phyloP scores from a whole-genome alignment of 2,888 invertebrate genomes.

The Lepas anatifera region DNA sequence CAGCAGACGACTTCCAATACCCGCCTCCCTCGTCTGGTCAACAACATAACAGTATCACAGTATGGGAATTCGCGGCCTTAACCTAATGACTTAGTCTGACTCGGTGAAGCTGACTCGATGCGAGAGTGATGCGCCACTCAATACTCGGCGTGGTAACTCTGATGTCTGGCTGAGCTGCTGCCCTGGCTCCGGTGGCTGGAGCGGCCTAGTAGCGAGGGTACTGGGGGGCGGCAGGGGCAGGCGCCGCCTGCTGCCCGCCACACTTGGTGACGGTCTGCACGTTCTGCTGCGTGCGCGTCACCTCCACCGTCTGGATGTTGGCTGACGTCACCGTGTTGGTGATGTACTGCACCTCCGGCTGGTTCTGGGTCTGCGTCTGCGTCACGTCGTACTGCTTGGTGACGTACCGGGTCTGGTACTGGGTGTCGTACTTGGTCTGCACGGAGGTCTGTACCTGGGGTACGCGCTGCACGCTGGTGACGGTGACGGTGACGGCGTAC shows the following conservation, averaged over 20 bases:
- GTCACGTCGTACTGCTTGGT: not conserved
- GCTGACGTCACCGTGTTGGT: constrained; percentile 3
- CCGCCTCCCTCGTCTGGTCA: not conserved
- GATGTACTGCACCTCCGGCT: constrained; percentile 13
- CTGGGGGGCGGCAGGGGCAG: not conserved
- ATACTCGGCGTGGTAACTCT: too few relatives aligned
- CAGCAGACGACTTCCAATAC: not conserved
- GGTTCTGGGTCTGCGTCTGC: constrained; percentile 6
- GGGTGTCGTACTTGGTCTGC: not conserved
- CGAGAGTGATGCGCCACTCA: too few relatives aligned
- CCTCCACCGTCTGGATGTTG: not conserved
- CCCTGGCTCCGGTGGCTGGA: not conserved
- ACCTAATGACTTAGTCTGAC: constrained; percentile 10
- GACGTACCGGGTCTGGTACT: constrained; percentile 10
- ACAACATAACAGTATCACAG: constrained; percentile 1
- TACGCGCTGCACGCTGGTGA: not conserved
- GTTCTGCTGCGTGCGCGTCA: constrained; percentile 10
- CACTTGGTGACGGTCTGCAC: constrained; percentile 10
- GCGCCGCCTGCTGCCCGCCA: not conserved
- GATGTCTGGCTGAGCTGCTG: not conserved
- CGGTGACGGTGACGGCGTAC: constrained; percentile 8
- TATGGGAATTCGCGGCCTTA: constrained; percentile 9
- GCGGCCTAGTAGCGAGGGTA: not conserved
- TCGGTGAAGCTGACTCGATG: too few relatives aligned
- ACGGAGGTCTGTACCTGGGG: constrained; percentile 2